Evolutionary conservation across 2,888 invertebrate species (phyloP).

Genomic region (Eristalis tenax): DNA sequence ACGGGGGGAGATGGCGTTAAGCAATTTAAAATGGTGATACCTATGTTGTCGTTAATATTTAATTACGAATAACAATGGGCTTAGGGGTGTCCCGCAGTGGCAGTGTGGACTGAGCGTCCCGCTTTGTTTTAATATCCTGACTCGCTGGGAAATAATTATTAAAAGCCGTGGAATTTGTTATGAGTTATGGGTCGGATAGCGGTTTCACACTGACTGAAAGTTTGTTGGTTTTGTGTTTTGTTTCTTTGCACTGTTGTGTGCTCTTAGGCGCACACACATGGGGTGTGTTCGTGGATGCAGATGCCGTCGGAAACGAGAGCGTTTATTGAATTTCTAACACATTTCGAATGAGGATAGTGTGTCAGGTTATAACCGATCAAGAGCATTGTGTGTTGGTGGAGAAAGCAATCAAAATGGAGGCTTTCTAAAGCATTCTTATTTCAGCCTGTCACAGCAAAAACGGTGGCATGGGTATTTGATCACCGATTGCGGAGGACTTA

Average conservation of each 20-base stretch:
- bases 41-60: slow-evolving; percentile 50
- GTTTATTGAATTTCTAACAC: neutral
- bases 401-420: too few relatives aligned
- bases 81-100: slow-evolving; percentile 8
- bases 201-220: neutral
- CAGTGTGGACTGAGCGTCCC: neutral
- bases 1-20: neutral
- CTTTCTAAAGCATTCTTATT: too few relatives aligned
- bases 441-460: too few relatives aligned
- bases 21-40: slow-evolving; percentile 37
- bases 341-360: neutral
- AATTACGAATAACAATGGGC: slow-evolving; percentile 39
- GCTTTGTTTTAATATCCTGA: slow-evolving; percentile 32
- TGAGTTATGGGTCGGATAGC: neutral
- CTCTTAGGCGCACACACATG: neutral
- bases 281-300: neutral
- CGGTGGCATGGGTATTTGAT: too few relatives aligned
- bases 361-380: neutral
- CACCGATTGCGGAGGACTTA: too few relatives aligned
- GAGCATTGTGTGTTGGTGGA: neutral
- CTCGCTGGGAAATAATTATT: slow-evolving; percentile 18
- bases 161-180: slow-evolving; percentile 19
- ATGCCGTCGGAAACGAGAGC: neutral
- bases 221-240: neutral
- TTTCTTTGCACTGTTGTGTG: neutral